These are phyloP conservation scores for Capreolus pygargus DNA, from an alignment of 2,113 vertebrate genomes.

Conservation along the genomic window DNA sequence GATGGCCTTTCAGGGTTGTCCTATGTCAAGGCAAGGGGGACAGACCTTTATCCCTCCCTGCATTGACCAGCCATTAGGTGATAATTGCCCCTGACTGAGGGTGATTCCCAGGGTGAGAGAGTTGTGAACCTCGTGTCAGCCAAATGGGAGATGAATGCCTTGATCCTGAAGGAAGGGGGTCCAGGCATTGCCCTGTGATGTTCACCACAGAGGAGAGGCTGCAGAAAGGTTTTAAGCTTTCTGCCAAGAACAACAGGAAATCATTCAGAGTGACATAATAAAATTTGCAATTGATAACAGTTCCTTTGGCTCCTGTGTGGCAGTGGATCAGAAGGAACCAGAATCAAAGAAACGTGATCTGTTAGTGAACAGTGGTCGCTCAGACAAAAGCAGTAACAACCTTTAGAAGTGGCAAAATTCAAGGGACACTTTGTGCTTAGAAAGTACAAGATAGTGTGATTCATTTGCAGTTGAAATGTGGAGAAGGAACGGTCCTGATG, in stretches of 20 bases:
- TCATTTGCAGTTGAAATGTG: background rate
- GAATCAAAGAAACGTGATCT: background rate
- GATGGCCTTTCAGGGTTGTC: background rate
- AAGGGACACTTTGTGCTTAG: background rate
- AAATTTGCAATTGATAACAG: background rate
- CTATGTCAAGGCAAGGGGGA: background rate
- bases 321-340: background rate
- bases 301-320: background rate
- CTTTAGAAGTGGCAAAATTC: background rate
- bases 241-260: background rate
- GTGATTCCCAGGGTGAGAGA: background rate
- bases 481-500: background rate
- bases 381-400: background rate
- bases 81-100: background rate
- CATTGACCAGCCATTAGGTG: background rate
- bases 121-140: background rate
- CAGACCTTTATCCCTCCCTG: background rate
- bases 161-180: background rate
- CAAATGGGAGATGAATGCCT: background rate
- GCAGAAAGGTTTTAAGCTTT: background rate
- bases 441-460: background rate
- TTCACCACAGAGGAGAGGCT: background rate
- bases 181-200: background rate
- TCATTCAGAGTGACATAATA: background rate
- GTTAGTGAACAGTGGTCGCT: background rate